Evolutionary conservation across 2,888 invertebrate species (phyloP), one percentile per base, ranked within the genome.

Genomic region (Macrosoma leucophasiata): DNA sequence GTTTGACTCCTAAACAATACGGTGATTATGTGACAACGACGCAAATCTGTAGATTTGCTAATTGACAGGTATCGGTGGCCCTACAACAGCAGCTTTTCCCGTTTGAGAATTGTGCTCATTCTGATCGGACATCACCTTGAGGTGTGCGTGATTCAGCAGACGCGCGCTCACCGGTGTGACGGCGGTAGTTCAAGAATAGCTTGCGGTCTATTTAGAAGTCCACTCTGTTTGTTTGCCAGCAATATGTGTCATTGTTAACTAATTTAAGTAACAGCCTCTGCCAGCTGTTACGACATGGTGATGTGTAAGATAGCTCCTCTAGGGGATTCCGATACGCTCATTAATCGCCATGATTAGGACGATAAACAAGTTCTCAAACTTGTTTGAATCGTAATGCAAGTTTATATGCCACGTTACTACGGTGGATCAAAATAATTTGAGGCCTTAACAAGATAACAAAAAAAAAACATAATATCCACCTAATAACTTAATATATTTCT

Each of bases 211-310:
- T 84, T 84, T 84, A 76, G 69, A 73, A 77, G 67, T 73, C 68
- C 71, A 76, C 70, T 67, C 60, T 58, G 78, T 78, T 77, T 81
- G 82, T 82, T 82, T 84, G 82, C 84, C 84, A 84, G 78, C 73
- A 61, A 82, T 73, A 81, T 84, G 84, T 84, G 84, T 84, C 84
- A 84, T 84, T 84, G 84, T 84, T 84, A 82, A 82, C 82, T 82
- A 84, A 82, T 81, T 79, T 81, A 75, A 82, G 84, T 78, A 77
- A 78, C 79, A 62, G 50, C 71, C 63, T 62, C 65, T 75, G 82
- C 84, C 82, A 82, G 79, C 64, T 71, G 70, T 82, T 84, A 77
- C 82, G 72, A 76, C 72, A 81, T 51, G 43, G 29, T 45, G 47
- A 53, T 49, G 53, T 55, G 58, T 63, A 58, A 51, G 28, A 52